Base-by-base conservation (phyloP, 2,797 vertebrate genomes). In the Rhabdophis nuchalis region DNA sequence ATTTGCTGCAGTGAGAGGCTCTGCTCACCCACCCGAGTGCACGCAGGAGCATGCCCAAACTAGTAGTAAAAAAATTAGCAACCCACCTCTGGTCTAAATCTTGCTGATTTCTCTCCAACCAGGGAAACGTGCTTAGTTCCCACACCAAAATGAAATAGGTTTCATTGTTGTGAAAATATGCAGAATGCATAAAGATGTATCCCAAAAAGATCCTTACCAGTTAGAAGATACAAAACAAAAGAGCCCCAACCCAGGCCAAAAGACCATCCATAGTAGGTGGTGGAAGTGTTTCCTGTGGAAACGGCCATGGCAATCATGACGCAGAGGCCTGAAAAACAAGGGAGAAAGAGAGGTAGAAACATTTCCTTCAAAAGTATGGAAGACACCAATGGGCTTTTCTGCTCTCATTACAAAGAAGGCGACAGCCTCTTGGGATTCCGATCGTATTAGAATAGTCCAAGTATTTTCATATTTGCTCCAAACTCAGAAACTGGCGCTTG, bases 231-330 rank as follows among this genome's bases (percentile, higher is more conserved):
- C 20, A 91, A 32, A 27, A 50, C n/a, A 64, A 87, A 54, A 3
- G 82, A 41, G 52, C 50, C 8, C 85, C 90, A 91, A 2, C 85
- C 90, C 0, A 90, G 3, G 5, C 4, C 56, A 1, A 60, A 85
- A 85, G 90, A 90, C 90, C 77, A 86, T 60, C 68, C 36, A 52
- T 4, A 90, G 46, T 1, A 0, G 2, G 0, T 13, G 1, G 68
- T 1, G 13, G 8, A 0, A 8, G 0, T 0, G 0, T 0, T 0
- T 68, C 7, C 60, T 56, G 50, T 23, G 60, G 23, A 91, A 16
- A 60, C 0, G 9, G 85, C 1, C 85, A 91, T 91, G 8, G 58
- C 90, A n/a, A 87, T 91, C 23, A 91, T 5, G 16, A 27, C 3
- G 25, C 50, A 91, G 60, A 29, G 2, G 68, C 14, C 90, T 91